Percentiles rank a stretch among this genome's conserved stretches.
These are phyloP conservation scores for Epinephelus awoara DNA, from an alignment of 2,797 vertebrate genomes.

Conservation along the genomic window DNA sequence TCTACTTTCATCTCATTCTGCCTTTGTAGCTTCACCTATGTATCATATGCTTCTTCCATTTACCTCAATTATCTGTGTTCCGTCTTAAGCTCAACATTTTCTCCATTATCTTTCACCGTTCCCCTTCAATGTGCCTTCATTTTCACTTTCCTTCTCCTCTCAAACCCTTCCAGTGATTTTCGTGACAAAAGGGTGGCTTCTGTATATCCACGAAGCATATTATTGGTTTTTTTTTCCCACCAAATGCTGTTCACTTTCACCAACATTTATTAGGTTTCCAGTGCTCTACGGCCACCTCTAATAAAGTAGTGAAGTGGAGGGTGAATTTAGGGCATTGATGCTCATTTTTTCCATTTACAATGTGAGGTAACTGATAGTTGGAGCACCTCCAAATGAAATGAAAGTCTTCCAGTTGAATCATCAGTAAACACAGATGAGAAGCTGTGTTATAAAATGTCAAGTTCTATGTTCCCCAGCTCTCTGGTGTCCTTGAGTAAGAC, in stretches of 20 bases:
- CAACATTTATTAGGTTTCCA: neutral
- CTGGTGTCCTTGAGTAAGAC: neutral
- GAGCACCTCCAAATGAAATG: neutral
- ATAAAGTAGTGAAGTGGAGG: neutral
- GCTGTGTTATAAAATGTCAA: neutral
- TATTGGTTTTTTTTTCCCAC: neutral
- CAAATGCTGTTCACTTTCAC: neutral
- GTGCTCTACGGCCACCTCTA: neutral
- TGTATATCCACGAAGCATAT: neutral
- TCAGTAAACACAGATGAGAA: neutral
- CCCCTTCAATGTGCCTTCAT: neutral
- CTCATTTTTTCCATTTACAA: neutral
- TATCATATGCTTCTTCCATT: slow-evolving; percentile 9
- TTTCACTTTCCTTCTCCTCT: neutral
- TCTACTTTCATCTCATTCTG: slow-evolving; percentile 6
- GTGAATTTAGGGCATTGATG: neutral
- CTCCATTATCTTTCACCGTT: neutral
- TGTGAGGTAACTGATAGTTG: neutral
- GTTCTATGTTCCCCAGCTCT: neutral
- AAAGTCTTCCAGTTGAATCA: neutral
- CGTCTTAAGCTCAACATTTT: neutral
- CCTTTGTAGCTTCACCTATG: slow-evolving; percentile 7
- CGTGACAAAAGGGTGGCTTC: neutral
- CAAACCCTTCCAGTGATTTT: neutral
- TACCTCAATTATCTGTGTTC: slow-evolving; percentile 24